These are phyloP conservation scores for Vannuccia rotundouncinata DNA, from an alignment of 2,888 invertebrate species.

Conservation along the genomic window DNA sequence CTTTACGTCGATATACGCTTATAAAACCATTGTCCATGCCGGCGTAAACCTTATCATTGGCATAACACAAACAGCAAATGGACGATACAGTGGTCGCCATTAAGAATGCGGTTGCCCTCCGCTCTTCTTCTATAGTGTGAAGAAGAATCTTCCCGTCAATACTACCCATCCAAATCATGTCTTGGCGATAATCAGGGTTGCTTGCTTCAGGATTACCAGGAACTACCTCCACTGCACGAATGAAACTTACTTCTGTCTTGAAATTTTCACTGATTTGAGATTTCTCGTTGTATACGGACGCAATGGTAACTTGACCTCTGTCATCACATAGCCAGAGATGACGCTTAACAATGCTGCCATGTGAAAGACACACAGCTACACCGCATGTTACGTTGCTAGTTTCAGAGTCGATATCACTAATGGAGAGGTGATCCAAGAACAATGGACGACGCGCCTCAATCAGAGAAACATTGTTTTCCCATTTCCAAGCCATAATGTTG, in stretches of 20 bases:
- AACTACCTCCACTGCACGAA: neutral
- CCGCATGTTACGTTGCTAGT: conserved; percentile 5
- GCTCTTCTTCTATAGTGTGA: neutral
- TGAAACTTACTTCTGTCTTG: neutral
- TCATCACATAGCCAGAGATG: conserved; percentile 5
- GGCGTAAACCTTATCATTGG: conserved; percentile 1
- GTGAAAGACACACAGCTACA: conserved; percentile 17
- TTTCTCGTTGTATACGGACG: conserved; percentile 18
- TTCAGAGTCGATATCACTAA: neutral
- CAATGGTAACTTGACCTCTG: neutral
- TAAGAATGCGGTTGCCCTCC: neutral
- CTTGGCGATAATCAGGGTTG: neutral
- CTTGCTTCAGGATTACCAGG: neutral
- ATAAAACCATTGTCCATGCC: neutral
- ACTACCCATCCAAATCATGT: conserved; percentile 27
- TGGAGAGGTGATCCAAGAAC: neutral
- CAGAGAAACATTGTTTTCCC: neutral
- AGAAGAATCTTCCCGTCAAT: conserved; percentile 2
- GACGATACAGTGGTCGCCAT: neutral
- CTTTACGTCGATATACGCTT: neutral
- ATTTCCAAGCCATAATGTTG: neutral
- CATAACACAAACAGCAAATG: neutral
- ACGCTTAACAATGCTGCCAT: conserved; percentile 30
- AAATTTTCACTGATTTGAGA: neutral
- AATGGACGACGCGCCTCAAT: neutral